Evolutionary conservation across 2,888 invertebrate genomes (phyloP).

Genomic region (Blastobasis lacticolella): DNA sequence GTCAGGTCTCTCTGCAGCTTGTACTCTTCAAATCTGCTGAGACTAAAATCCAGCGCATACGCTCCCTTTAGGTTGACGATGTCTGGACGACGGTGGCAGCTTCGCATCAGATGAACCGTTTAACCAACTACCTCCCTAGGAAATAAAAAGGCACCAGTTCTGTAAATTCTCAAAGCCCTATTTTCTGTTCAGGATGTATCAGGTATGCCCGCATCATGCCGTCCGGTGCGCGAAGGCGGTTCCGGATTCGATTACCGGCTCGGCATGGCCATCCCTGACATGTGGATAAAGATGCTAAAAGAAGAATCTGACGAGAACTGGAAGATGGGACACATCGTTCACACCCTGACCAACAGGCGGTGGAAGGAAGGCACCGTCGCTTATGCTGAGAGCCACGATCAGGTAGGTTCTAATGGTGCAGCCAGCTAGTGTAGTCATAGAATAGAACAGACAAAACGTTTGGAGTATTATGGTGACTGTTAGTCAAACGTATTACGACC

Average conservation of each 20-base stretch:
- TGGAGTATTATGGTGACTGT: too few species aligned
- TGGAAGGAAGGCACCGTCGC: slow-evolving; percentile 98
- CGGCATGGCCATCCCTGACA: slow-evolving; percentile 99
- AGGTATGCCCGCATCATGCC: slow-evolving; percentile 97
- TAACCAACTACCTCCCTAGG: too few species aligned
- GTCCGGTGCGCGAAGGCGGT: slow-evolving; percentile 95
- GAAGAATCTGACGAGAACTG: slow-evolving; percentile 92
- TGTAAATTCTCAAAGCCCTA: slow-evolving; percentile 46
- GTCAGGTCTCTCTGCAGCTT: too few species aligned
- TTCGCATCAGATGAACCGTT: too few species aligned
- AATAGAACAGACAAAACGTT: too few species aligned
- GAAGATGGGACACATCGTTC: slow-evolving; percentile 92
- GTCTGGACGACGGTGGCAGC: too few species aligned
- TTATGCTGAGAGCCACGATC: slow-evolving; percentile 98
- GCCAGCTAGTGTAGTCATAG: too few species aligned
- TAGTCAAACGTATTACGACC: too few species aligned
- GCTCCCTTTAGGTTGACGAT: too few species aligned
- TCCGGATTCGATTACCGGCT: slow-evolving; percentile 98
- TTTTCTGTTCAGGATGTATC: slow-evolving; percentile 85
- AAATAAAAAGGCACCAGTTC: too few species aligned
- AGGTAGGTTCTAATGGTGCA: slow-evolving; percentile 61
- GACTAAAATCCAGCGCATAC: too few species aligned
- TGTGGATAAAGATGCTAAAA: slow-evolving; percentile 96
- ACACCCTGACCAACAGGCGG: slow-evolving; percentile 93
- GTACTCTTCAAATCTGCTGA: too few species aligned